Base-by-base conservation (phyloP, 2,888 invertebrate species). In the Cenopis cana region DNA sequence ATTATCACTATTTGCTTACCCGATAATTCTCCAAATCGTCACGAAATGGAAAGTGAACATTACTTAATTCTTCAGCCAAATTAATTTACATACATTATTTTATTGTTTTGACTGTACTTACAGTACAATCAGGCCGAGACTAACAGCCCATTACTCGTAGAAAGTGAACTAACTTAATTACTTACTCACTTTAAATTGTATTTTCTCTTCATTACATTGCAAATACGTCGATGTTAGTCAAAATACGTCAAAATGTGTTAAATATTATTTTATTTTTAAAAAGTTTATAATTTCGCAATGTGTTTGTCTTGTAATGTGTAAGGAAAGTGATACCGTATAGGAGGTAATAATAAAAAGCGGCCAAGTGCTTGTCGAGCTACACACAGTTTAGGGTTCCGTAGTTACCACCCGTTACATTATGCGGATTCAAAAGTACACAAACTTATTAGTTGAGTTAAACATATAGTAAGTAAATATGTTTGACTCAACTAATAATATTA, bases 91-190 rank as follows among this genome's bases (percentile, higher is more conserved):
- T 72, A 76, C 65, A 76, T 71, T 71, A 71, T 82, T 84, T 84
- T 83, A 85, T 85, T 82, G 83, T 85, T 82, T 80, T 76, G 76
- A 79, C 77, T 75, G 81, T 75, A 74, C 76, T 74, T 70, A 80
- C 69, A 36, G 61, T 69, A 78, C 74, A 88, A 88, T 85, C 83
- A 85, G 87, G 82, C 82, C 86, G 86, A 78, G 78, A 87, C 87
- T 87, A 88, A 87, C 82, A 79, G 81, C 82, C 82, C 79, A 81
- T 84, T 81, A 81, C 65, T 64, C 69, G 75, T 85, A 86, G 87
- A 87, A 87, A 87, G 87, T 86, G 80, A 86, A 82, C 78, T 78
- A 73, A 77, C 74, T 77, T 72, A 76, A 76, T 77, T 75, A 78
- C 79, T 77, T 75, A 77, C 79, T 78, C 81, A 77, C 74, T 67